phyloP scores from a whole-genome alignment of 2,888 invertebrate genomes.

The Cantharis nigra region DNA sequence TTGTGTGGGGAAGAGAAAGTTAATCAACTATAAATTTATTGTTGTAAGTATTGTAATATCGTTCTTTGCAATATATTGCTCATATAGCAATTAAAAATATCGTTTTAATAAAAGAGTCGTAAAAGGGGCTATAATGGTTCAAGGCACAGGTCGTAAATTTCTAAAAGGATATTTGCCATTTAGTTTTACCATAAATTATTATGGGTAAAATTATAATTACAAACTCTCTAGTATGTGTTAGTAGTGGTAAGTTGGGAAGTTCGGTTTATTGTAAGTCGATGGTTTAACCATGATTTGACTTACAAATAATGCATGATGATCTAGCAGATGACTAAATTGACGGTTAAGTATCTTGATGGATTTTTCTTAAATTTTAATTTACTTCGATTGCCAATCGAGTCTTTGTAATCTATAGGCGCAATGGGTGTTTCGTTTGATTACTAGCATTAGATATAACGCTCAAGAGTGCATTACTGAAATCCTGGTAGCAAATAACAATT shows the following conservation, averaged over 20 bases:
- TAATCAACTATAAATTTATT: background rate
- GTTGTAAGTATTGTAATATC: background rate
- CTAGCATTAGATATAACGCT: background rate
- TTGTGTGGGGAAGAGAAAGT: background rate
- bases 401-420: background rate
- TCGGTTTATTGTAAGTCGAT: background rate
- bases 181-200: background rate
- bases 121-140: background rate
- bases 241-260: background rate
- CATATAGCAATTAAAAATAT: background rate
- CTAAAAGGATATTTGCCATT: background rate
- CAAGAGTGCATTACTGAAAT: background rate
- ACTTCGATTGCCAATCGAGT: background rate
- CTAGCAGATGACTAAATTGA: background rate
- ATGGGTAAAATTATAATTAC: background rate
- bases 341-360: background rate
- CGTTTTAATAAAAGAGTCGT: background rate
- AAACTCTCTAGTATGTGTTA: background rate
- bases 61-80: background rate
- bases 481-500: constrained; percentile 1
- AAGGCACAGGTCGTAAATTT: background rate
- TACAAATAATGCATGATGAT: background rate
- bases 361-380: background rate
- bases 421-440: background rate
- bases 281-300: background rate